These are phyloP conservation scores for Lochmaea crataegi DNA, from an alignment of 2,888 invertebrate species.

Conservation along the genomic window DNA sequence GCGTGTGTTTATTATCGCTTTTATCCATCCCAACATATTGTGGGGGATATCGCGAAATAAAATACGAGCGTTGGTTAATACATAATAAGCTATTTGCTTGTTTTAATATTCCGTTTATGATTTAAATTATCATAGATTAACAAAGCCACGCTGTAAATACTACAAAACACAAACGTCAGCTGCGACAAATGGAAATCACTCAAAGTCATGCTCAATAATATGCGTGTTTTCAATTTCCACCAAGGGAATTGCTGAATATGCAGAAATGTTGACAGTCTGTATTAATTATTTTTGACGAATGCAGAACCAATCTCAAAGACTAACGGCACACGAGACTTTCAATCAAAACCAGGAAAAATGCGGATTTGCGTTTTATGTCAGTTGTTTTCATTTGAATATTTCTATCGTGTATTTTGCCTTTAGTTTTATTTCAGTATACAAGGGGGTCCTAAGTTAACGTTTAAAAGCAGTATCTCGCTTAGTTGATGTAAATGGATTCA, in stretches of 20 bases:
- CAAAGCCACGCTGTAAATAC: slow-evolving; percentile 12
- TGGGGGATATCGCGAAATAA: background rate
- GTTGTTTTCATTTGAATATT: background rate
- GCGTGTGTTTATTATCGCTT: background rate
- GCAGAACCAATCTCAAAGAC: slow-evolving; percentile 20
- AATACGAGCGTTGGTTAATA: background rate
- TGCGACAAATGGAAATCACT: slow-evolving; percentile 28
- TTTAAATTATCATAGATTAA: slow-evolving; percentile 11
- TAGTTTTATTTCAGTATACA: background rate
- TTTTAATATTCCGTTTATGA: slow-evolving; percentile 13
- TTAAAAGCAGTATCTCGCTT: too few species aligned
- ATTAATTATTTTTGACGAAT: slow-evolving; percentile 34
- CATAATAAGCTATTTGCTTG: background rate
- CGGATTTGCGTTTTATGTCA: background rate
- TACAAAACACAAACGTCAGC: slow-evolving; percentile 8
- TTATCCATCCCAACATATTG: background rate
- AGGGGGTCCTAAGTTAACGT: too few species aligned
- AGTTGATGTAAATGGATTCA: too few species aligned
- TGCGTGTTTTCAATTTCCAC: slow-evolving; percentile 31
- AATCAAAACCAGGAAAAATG: slow-evolving; percentile 20
- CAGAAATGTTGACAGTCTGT: slow-evolving; percentile 22
- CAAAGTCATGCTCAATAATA: slow-evolving; percentile 31
- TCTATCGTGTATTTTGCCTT: background rate
- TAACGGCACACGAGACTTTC: slow-evolving; percentile 16
- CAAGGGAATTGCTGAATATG: slow-evolving; percentile 27